Evolutionary conservation across 2,113 vertebrate genomes (phyloP).

Genomic region (Ailurus styani): DNA sequence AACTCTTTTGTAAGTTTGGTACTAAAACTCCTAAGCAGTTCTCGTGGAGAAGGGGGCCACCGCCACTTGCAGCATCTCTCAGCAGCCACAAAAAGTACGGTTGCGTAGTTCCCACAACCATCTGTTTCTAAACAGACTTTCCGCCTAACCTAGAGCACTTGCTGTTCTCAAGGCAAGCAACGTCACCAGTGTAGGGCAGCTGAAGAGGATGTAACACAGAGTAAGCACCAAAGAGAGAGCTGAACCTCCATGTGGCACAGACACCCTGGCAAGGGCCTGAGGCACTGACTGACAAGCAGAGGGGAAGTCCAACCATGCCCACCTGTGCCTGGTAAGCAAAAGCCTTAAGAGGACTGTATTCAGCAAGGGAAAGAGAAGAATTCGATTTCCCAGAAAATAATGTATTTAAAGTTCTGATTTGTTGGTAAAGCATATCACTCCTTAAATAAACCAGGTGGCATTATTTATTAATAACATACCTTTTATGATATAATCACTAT

Average conservation of each 20-base stretch:
- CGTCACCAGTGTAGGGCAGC: neutral
- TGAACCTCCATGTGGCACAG: neutral
- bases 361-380: neutral
- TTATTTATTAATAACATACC: neutral
- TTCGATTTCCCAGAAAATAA: slow-evolving; percentile 41
- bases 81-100: neutral
- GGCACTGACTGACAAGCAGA: neutral
- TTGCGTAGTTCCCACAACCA: slow-evolving; percentile 12
- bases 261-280: neutral
- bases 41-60: slow-evolving; percentile 51
- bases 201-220: neutral
- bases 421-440: neutral
- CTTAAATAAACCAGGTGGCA: slow-evolving; percentile 13
- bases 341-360: neutral
- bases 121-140: slow-evolving; percentile 1
- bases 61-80: neutral
- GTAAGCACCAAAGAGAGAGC: neutral
- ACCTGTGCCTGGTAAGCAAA: neutral
- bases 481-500: neutral
- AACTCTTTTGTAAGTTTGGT: neutral
- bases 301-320: neutral
- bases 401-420: slow-evolving; percentile 20
- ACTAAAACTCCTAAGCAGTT: slow-evolving; percentile 13
- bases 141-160: neutral
- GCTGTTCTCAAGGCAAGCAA: neutral